These are phyloP conservation scores for Drosophila setifemur DNA, from an alignment of 1,140 invertebrate species.

Conservation along the genomic window DNA sequence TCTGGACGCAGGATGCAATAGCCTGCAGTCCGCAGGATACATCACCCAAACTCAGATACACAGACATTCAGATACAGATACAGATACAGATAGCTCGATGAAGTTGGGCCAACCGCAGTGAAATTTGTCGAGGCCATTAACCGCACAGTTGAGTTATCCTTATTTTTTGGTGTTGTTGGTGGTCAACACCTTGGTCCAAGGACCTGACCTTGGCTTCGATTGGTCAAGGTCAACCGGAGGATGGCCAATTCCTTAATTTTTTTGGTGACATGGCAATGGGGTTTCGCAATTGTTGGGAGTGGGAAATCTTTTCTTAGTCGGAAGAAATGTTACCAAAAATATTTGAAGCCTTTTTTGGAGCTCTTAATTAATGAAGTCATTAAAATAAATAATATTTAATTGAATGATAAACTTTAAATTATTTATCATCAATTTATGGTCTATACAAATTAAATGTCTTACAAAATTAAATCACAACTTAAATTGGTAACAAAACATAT, in stretches of 20 bases:
- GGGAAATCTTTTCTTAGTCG: too few relatives aligned
- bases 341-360: too few relatives aligned
- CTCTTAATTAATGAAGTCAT: too few relatives aligned
- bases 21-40: too few relatives aligned
- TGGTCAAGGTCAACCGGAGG: conserved; percentile 20
- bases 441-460: too few relatives aligned
- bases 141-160: conserved; percentile 34
- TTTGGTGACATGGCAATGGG: neutral
- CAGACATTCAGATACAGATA: conserved; percentile 10
- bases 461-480: too few relatives aligned
- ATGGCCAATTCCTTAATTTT: neutral
- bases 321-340: too few relatives aligned
- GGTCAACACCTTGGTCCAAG: conserved; percentile 26
- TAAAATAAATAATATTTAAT: too few relatives aligned
- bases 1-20: conserved; percentile 83
- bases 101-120: conserved; percentile 48
- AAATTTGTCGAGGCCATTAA: conserved; percentile 44
- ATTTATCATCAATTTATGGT: too few relatives aligned
- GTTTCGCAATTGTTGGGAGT: neutral
- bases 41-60: neutral
- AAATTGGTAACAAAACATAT: too few relatives aligned
- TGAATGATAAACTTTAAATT: too few relatives aligned
- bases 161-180: too few relatives aligned
- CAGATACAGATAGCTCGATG: conserved; percentile 8
- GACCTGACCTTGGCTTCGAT: conserved; percentile 20